Evolutionary conservation across 2,797 vertebrate species (phyloP).

Genomic region (Molothrus ater): DNA sequence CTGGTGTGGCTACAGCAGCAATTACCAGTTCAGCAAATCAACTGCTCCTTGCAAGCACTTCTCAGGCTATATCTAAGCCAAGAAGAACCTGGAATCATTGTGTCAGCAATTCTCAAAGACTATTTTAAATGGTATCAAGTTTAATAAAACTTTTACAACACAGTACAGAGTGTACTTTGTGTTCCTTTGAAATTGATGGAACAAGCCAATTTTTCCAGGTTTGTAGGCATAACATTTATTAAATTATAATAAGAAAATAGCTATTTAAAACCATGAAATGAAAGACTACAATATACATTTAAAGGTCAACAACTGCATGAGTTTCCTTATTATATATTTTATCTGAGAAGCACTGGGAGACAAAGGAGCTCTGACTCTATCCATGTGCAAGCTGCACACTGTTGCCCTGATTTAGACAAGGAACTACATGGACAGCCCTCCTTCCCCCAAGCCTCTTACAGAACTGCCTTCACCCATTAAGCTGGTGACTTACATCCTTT

Average conservation of each 20-base stretch:
- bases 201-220: conserved; percentile 64
- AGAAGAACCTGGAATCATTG: conserved; percentile 35
- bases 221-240: conserved; percentile 61
- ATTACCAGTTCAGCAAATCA: conserved; percentile 55
- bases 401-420: background rate
- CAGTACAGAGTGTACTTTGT: conserved; percentile 35
- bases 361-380: background rate
- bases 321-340: conserved; percentile 25
- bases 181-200: conserved; percentile 61
- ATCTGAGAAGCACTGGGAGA: background rate
- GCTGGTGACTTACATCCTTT: background rate
- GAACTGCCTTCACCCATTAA: background rate
- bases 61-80: conserved; percentile 10
- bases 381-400: background rate
- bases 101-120: conserved; percentile 62
- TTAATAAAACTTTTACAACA: conserved; percentile 67
- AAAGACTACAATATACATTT: conserved; percentile 34
- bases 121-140: conserved; percentile 64
- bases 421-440: background rate
- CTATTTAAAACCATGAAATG: conserved; percentile 61
- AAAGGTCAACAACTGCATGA: conserved; percentile 52
- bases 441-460: background rate
- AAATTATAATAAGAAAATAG: conserved; percentile 64
- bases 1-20: conserved; percentile 14
- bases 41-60: background rate